Evolutionary conservation across 2,113 vertebrate species (phyloP).

Genomic region (Sorex fumeus): DNA sequence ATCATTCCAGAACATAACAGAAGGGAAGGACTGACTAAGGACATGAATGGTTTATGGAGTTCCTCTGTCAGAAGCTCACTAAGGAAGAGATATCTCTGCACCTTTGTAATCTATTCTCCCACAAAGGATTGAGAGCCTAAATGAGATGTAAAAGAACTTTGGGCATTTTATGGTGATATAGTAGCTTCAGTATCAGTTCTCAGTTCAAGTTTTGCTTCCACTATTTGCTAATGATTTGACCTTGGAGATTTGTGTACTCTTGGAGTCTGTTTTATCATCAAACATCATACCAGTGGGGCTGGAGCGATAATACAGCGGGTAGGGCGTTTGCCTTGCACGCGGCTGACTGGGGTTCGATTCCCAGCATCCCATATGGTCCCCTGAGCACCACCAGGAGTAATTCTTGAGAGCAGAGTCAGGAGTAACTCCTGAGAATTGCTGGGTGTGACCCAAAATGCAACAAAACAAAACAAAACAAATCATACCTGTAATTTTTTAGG

Average conservation of each 20-base stretch:
- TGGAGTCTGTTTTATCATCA: slow-evolving; percentile 24
- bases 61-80: neutral
- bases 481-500: neutral
- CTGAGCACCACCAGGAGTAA: no score
- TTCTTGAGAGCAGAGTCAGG: no score
- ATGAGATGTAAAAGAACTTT: slow-evolving; percentile 18
- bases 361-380: no score
- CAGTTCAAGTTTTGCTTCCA: neutral
- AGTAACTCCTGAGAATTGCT: no score
- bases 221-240: neutral
- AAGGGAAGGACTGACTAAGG: neutral
- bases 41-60: neutral
- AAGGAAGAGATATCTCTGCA: slow-evolving; percentile 1
- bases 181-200: neutral
- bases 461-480: no score
- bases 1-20: neutral
- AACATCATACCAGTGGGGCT: neutral
- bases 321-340: no score
- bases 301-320: no score
- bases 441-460: no score
- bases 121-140: neutral
- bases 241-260: neutral
- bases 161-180: neutral
- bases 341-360: no score
- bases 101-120: neutral